Evolutionary conservation across 2,797 vertebrate genomes (phyloP).

Genomic region (Leptodactylus fallax): DNA sequence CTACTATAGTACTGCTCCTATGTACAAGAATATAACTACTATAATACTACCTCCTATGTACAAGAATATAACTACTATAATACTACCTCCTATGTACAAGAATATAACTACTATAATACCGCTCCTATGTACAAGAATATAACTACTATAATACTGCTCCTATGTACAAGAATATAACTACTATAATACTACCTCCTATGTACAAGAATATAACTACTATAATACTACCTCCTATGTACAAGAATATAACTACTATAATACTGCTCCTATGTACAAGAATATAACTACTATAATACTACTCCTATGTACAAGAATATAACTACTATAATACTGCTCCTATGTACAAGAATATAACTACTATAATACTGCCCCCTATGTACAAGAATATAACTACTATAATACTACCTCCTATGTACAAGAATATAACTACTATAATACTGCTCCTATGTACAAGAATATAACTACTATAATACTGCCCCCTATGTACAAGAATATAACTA

Average conservation of each 20-base stretch:
- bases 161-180: background rate
- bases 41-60: too few relatives aligned
- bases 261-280: background rate
- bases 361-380: constrained; percentile 2
- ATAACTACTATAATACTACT: background rate
- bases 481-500: constrained; percentile 1
- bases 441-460: background rate
- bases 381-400: constrained; percentile 15
- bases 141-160: too few relatives aligned
- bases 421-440: constrained; percentile 24
- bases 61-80: too few relatives aligned
- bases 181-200: background rate
- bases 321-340: background rate
- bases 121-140: too few relatives aligned
- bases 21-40: too few relatives aligned
- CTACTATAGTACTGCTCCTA: too few relatives aligned
- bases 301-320: background rate
- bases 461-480: background rate
- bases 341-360: constrained; percentile 9
- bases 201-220: constrained; percentile 8
- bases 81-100: too few relatives aligned
- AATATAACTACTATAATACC: too few relatives aligned
- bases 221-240: background rate
- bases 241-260: constrained; percentile 8
- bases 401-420: background rate